Conservation (phyloP, 2,888 invertebrate species). For the Polydrusus tereticollis region DNA sequence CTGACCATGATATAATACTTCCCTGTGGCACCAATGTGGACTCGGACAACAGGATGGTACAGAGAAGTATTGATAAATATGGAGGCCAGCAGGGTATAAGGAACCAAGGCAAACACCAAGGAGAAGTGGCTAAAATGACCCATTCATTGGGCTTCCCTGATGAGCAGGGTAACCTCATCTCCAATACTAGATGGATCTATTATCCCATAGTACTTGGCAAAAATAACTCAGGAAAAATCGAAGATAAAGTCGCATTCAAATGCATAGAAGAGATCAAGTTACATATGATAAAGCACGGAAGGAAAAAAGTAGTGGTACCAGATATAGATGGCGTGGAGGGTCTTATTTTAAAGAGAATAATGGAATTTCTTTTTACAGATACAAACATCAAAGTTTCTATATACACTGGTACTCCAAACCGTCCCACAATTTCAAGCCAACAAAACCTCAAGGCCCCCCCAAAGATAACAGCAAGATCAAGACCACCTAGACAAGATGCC, state of each 20-base stretch:
- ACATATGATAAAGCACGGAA: neutral
- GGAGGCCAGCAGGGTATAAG: neutral
- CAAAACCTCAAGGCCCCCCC: neutral
- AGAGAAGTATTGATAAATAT: neutral
- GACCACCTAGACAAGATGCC: neutral
- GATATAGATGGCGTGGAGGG: conserved; percentile 34
- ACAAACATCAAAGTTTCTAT: conserved; percentile 11
- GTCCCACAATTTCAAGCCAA: no score
- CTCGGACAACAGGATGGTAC: neutral
- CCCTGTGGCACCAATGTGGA: conserved; percentile 27
- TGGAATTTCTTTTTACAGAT: conserved; percentile 36
- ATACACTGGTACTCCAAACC: neutral
- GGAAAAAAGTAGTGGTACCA: conserved; percentile 15
- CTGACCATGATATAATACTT: conserved; percentile 33
- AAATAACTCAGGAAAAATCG: neutral
- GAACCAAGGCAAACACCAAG: conserved; percentile 31
- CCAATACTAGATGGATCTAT: neutral
- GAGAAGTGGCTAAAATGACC: conserved; percentile 44
- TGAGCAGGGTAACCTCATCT: neutral
- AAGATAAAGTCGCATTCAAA: neutral
- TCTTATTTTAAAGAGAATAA: conserved; percentile 14
- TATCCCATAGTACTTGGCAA: neutral
- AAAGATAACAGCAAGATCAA: neutral
- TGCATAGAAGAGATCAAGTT: neutral
- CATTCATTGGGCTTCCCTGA: conserved; percentile 48